Evolutionary conservation across 2,888 invertebrate genomes (phyloP).

Genomic region (Lochmaea capreae): DNA sequence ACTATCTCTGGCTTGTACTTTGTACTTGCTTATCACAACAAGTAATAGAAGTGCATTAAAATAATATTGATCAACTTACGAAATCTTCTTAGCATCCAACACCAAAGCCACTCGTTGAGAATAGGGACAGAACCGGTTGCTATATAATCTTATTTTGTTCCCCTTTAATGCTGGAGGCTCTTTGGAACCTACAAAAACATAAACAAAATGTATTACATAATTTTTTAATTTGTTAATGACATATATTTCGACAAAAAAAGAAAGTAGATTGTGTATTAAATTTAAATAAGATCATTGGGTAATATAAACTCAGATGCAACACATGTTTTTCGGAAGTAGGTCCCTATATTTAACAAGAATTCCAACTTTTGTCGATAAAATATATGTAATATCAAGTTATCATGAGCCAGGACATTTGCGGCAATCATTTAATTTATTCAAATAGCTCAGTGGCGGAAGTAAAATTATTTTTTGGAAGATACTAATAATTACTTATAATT

Average conservation of each 20-base stretch:
- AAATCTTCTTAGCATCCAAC: slow-evolving; percentile 81
- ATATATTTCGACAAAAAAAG: background rate
- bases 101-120: slow-evolving; percentile 82
- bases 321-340: no score
- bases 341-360: no score
- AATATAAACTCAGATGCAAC: background rate
- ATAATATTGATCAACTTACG: slow-evolving; percentile 64
- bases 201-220: background rate
- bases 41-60: no score
- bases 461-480: background rate
- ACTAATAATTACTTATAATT: background rate
- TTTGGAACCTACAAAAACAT: slow-evolving; percentile 71
- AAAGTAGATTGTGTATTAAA: background rate
- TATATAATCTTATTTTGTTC: slow-evolving; percentile 80
- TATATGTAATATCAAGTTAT: background rate
- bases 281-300: background rate
- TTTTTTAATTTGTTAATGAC: background rate
- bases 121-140: slow-evolving; percentile 88
- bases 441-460: background rate
- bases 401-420: background rate
- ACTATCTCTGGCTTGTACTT: no score
- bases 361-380: no score
- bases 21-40: no score
- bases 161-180: slow-evolving; percentile 70
- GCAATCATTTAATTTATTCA: background rate